A percentile compares a stretch with the other conserved stretches of the same genome.
phyloP scores from a whole-genome alignment of 2,797 vertebrate species.

The Phrynocephalus vlangalii region DNA sequence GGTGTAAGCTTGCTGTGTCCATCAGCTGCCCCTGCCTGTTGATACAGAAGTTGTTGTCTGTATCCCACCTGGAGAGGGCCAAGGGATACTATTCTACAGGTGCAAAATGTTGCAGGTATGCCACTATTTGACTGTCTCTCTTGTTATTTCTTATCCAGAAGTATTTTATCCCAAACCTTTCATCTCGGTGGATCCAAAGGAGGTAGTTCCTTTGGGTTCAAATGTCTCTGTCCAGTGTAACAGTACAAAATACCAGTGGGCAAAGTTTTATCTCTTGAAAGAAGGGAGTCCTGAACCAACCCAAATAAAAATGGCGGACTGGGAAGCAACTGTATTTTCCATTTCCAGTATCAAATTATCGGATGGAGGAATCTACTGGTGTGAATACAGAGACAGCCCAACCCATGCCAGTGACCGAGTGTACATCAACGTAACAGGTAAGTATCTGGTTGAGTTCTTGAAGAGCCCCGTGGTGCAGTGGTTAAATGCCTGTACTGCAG shows the following conservation, averaged over 20 bases:
- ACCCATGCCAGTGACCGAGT: neutral
- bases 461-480: too few species aligned
- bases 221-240: neutral
- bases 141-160: neutral
- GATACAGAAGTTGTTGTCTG: neutral
- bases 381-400: rapidly evolving
- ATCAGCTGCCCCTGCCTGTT: neutral
- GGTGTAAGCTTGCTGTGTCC: too few species aligned
- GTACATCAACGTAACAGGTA: neutral
- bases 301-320: too few species aligned
- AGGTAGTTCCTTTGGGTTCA: neutral
- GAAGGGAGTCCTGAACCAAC: neutral
- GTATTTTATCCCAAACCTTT: neutral
- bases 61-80: too few species aligned
- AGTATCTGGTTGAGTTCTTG: neutral
- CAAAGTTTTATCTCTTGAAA: neutral
- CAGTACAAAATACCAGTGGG: rapidly evolving
- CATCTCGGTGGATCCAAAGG: neutral
- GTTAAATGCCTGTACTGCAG: too few species aligned
- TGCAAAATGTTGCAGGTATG: neutral
- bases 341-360: slow-evolving; percentile 31
- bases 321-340: slow-evolving; percentile 30
- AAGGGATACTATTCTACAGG: neutral
- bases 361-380: slow-evolving; percentile 37
- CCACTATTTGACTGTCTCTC: neutral